These are phyloP conservation scores for Tolypeutes matacus DNA, from an alignment of 2,797 vertebrate genomes.

Conservation along the genomic window DNA sequence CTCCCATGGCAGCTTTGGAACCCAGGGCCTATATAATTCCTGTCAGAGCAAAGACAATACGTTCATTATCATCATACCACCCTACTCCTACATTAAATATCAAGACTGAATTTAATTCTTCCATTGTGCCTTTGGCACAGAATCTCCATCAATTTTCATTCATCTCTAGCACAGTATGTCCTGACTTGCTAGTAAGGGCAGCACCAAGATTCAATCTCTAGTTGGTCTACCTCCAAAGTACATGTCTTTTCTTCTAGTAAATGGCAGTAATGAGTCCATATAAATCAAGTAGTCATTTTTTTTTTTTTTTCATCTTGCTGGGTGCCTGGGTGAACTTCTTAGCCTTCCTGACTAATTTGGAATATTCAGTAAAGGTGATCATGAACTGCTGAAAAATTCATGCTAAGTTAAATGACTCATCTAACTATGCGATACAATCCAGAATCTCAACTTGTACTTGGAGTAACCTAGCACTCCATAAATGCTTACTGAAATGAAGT, in stretches of 20 bases:
- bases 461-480: too few species aligned
- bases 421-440: too few species aligned
- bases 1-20: background rate
- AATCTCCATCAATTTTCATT: background rate
- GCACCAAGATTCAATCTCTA: background rate
- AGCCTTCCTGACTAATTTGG: background rate
- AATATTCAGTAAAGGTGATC: background rate
- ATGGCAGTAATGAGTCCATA: background rate
- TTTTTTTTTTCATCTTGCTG: background rate
- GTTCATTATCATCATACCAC: background rate
- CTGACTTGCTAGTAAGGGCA: background rate
- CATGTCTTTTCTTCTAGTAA: background rate
- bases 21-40: fast-evolving
- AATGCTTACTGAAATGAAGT: too few species aligned
- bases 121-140: background rate
- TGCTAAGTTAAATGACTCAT: too few species aligned
- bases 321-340: background rate
- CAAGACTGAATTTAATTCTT: background rate
- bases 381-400: background rate
- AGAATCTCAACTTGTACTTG: too few species aligned
- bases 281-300: background rate
- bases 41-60: background rate
- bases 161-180: background rate
- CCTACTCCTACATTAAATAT: background rate
- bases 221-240: background rate